Conservation (phyloP, 2,797 vertebrate species). For the Coregonus suidteri region DNA sequence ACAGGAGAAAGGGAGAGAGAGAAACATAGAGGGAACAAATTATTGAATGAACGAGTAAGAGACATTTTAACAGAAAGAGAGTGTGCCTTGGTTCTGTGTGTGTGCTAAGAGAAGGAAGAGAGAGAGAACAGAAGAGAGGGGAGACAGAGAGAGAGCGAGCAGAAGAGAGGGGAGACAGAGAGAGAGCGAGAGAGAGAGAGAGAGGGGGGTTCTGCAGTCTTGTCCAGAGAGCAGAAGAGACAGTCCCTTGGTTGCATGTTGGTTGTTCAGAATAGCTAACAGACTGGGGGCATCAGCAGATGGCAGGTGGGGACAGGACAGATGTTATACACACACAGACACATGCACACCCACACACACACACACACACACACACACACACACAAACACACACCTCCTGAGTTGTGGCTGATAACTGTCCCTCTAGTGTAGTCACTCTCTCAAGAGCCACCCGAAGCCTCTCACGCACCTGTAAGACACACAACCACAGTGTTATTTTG, state of each 20-base stretch:
- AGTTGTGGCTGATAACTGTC: constrained; percentile 84
- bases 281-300: constrained; percentile 37
- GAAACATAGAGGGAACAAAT: neutral
- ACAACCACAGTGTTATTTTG: constrained; percentile 35
- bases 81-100: neutral
- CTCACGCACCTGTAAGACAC: constrained; percentile 85
- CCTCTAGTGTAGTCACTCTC: constrained; percentile 89
- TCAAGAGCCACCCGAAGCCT: constrained; percentile 90
- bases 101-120: neutral
- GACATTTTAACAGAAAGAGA: neutral
- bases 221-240: neutral
- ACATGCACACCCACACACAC: neutral
- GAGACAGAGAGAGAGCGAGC: neutral
- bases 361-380: constrained; percentile 14
- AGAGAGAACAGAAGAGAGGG: neutral
- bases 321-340: neutral
- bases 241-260: constrained; percentile 1
- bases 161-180: neutral
- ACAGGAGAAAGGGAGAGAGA: constrained; percentile 61
- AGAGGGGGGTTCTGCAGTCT: no score
- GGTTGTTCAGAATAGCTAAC: constrained; percentile 37
- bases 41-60: neutral
- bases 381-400: constrained; percentile 81
- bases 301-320: constrained; percentile 32
- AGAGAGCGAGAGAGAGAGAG: neutral